Evolutionary conservation across 2,888 invertebrate genomes (phyloP), one percentile per base, ranked within the genome.

Genomic region (Trachelus tabidus): DNA sequence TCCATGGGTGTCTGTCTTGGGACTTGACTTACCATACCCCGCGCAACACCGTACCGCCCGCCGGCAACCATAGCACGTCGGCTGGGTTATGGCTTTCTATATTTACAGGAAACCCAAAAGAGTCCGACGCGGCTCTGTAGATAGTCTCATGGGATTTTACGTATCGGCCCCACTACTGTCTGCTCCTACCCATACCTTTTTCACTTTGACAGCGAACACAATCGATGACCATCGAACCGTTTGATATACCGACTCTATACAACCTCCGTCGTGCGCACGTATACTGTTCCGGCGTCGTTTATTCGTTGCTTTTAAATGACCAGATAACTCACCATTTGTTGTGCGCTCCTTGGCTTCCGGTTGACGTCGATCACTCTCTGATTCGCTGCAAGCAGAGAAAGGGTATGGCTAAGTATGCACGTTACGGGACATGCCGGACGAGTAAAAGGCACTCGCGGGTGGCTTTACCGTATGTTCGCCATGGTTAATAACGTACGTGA

Each of bases 311-410:
- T 56, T 23, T 0, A 23, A 23, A 23, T 23, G 0, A 56, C 33
- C 35, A 76, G 31, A 73, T n/a, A 15, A 94, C 96, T 95, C 90
- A 98, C 98, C 98, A 98, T 98, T 95, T 98, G 98, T 89, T 96
- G 94, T 71, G 97, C 95, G 88, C 95, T 97, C 91, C 97, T 96
- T 37, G 98, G 98, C 92, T 98, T 98, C 87, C 96, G 94, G 90
- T 96, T 94, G 83, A 95, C 93, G 91, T 95, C 95, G 80, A 95
- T 95, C 88, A 97, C 96, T 92, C 96, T 96, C 87, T 95, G 95
- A 90, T 94, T 94, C 76, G 95, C 95, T 95, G 93, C 76, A 94
- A 56, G 23, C 56, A 56, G 56, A 56, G 56, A 56, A 56, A 56
- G 23, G 56, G 6, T 12, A 71, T 3, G 15, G 31, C 31, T 71